Percentiles rank a stretch among this genome's conserved stretches.
phyloP scores from a whole-genome alignment of 2,113 vertebrate species.

The Sinosuthora webbiana region DNA sequence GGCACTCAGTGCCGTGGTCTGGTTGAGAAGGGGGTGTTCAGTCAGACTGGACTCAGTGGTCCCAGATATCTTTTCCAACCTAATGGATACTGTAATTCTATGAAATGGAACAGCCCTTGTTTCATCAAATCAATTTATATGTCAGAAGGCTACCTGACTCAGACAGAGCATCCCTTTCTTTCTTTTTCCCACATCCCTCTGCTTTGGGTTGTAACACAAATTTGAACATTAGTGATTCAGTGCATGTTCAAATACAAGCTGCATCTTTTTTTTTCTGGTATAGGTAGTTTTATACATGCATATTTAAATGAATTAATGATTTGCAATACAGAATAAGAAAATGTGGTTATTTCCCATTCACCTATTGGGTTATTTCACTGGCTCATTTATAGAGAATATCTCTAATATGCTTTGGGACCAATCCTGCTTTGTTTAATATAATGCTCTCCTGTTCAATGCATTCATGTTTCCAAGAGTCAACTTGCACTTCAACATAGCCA shows the following conservation, averaged over 20 bases:
- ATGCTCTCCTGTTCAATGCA: not conserved
- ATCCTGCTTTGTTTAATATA: not conserved
- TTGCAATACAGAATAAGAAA: not conserved
- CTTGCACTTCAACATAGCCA: not conserved
- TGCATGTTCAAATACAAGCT: not conserved
- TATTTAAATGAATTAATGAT: not conserved
- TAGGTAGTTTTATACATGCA: not conserved
- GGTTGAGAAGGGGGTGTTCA: not conserved
- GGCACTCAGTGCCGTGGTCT: not conserved
- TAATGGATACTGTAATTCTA: not conserved
- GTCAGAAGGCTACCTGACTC: not conserved
- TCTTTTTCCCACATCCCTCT: not conserved
- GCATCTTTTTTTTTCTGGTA: not conserved
- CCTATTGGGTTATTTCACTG: not conserved
- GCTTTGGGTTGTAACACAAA: not conserved
- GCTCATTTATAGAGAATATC: not conserved
- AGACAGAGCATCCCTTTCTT: not conserved
- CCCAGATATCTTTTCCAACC: not conserved
- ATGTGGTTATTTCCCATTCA: not conserved
- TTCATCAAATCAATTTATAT: not conserved
- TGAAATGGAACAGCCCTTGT: not conserved
- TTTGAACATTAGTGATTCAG: not conserved
- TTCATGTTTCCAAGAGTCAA: not conserved
- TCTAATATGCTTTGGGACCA: not conserved
- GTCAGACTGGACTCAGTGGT: not conserved